Base-by-base conservation (phyloP, 2,888 invertebrate species). In the Gisinianus flammeolus region DNA sequence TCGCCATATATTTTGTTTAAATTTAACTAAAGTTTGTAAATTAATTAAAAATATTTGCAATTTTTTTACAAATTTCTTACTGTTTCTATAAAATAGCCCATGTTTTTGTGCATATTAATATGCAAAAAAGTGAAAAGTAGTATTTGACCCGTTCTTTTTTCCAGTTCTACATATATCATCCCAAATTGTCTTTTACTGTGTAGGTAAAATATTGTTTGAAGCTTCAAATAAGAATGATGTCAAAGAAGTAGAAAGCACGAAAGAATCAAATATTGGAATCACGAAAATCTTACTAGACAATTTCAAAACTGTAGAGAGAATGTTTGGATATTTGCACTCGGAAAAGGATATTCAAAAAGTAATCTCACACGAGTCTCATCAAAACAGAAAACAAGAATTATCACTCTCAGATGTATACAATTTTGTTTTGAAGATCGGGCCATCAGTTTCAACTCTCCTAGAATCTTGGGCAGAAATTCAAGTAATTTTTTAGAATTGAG, bases 221-320 rank as follows among this genome's bases (percentile, higher is more conserved):
- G 66, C 10, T 12, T 16, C 12, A 12, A 2, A 6, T n/a, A 10
- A 67, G 12, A 31, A 31, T 19, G 35, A 16, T 22, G 22, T 22
- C 3, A 22, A 33, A 22, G 24, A 19, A 44, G 35, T 22, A 24
- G 35, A 22, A 2, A 12, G 16, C 12, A 28, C 35, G 8, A 22
- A 35, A 4, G 22, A 3, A 44, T 24, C 44, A 19, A 56, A 56
- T 56, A 6, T 56, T 26, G 26, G 28, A 26, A 19, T 24, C 16
- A 24, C 54, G 8, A 52, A 30, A 12, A 1, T 28, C 19, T 26
- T 70, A 26, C 22, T 72, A 10, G 19, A 58, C 8, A 26, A 71
- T 28, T 72, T 72, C 8, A 58, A 72, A 58, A 62, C 58, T 30
- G 72, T 62, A 3, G 72, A 72, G 30, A 30, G 72, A 22, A 5